A percentile compares a stretch with the other conserved stretches of the same genome.
These are phyloP conservation scores for Trachops cirrhosus DNA, from an alignment of 2,797 vertebrate genomes.

Conservation along the genomic window DNA sequence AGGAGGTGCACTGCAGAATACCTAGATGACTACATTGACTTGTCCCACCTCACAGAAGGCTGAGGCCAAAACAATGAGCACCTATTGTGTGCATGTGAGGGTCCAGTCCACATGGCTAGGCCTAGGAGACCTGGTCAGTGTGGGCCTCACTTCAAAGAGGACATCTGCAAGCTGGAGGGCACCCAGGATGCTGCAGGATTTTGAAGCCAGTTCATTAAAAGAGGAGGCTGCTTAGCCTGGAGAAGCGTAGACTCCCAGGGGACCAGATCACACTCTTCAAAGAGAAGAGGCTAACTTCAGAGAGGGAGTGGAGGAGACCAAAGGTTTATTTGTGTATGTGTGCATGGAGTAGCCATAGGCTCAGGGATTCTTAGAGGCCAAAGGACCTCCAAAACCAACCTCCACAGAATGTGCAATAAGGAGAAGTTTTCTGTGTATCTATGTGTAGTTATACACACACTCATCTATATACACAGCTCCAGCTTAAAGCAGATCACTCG, in stretches of 20 bases:
- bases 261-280: conserved; percentile 19
- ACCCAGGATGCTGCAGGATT: neutral
- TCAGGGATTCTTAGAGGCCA: neutral
- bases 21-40: neutral
- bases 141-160: conserved; percentile 48
- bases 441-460: neutral
- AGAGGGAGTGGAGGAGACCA: neutral
- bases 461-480: neutral
- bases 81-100: neutral
- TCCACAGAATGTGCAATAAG: neutral
- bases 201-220: conserved; percentile 48
- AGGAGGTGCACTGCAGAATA: neutral
- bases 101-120: neutral
- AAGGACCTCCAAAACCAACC: neutral
- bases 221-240: conserved; percentile 18
- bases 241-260: conserved; percentile 11
- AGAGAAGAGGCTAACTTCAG: conserved; percentile 50
- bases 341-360: neutral
- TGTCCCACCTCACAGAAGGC: neutral
- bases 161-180: conserved; percentile 1
- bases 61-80: rapidly evolving
- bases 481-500: neutral
- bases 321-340: neutral
- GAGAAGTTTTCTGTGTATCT: too few relatives aligned
- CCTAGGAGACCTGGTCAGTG: neutral